Evolutionary conservation across 2,797 vertebrate species (phyloP).

Genomic region (Urosaurus nigricauda): DNA sequence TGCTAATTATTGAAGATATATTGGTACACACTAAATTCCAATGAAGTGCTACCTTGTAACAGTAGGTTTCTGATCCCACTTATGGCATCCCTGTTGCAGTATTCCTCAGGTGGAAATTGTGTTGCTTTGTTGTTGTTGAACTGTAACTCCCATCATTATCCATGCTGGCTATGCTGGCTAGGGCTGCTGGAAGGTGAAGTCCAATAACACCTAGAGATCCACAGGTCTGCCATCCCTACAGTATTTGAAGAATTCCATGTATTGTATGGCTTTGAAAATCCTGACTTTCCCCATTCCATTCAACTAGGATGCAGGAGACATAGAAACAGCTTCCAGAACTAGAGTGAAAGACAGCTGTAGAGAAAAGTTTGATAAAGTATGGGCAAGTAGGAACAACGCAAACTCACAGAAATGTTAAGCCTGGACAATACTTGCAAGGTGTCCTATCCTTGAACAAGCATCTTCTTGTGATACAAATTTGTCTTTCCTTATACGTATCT

Average conservation of each 20-base stretch:
- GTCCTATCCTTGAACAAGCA: too few species aligned
- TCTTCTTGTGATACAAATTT: neutral
- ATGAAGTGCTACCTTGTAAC: neutral
- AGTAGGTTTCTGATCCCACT: neutral
- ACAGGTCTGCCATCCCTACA: neutral
- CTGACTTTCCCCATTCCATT: neutral
- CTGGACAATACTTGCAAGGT: neutral
- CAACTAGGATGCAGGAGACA: neutral
- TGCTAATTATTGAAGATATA: neutral
- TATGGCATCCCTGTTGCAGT: neutral
- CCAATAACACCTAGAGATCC: too few species aligned
- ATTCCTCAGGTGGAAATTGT: too few species aligned
- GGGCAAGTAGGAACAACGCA: neutral
- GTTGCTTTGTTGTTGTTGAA: too few species aligned
- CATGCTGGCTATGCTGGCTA: too few species aligned
- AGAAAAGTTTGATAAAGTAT: neutral
- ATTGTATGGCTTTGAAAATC: neutral
- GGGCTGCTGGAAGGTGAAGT: too few species aligned
- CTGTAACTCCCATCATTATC: too few species aligned
- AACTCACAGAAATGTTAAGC: neutral
- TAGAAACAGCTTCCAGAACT: neutral
- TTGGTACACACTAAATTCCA: neutral
- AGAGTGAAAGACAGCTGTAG: neutral
- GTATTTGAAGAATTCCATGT: neutral
- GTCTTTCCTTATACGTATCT: conserved; percentile 23